Percentiles rank a stretch among this genome's conserved stretches.
These are phyloP conservation scores for Borostomias antarcticus DNA, from an alignment of 2,797 vertebrate genomes.

Conservation along the genomic window DNA sequence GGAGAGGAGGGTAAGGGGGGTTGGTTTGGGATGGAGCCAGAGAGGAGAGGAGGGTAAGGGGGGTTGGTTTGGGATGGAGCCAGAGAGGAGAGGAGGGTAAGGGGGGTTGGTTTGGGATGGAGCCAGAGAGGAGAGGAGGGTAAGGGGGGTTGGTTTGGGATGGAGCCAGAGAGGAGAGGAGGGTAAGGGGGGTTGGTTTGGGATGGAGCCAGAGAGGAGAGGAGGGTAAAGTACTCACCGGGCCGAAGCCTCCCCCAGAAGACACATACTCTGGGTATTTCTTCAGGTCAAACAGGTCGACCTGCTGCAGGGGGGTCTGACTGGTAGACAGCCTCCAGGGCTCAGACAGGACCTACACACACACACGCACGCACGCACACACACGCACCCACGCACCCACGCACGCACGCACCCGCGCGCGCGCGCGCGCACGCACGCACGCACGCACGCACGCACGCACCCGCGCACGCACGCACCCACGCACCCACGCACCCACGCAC, in stretches of 20 bases:
- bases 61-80: no score
- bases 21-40: no score
- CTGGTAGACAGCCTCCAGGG: conserved; percentile 97
- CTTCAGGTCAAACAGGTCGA: conserved; percentile 85
- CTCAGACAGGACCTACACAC: conserved; percentile 88
- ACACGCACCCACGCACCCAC: neutral
- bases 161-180: no score
- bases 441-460: no score
- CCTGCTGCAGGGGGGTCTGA: conserved; percentile 92
- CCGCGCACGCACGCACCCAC: neutral
- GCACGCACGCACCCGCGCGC: neutral
- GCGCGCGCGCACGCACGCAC: no score
- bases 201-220: neutral
- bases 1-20: no score
- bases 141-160: no score
- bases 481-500: neutral
- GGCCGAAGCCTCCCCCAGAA: conserved; percentile 94
- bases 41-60: no score
- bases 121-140: no score
- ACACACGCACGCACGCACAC: conserved; percentile 9
- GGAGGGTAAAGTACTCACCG: conserved; percentile 76
- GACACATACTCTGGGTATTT: conserved; percentile 85
- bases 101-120: no score
- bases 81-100: no score
- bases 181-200: no score